phyloP scores from a whole-genome alignment of 2,888 invertebrate species.

The Macrosoma leucophasiata region DNA sequence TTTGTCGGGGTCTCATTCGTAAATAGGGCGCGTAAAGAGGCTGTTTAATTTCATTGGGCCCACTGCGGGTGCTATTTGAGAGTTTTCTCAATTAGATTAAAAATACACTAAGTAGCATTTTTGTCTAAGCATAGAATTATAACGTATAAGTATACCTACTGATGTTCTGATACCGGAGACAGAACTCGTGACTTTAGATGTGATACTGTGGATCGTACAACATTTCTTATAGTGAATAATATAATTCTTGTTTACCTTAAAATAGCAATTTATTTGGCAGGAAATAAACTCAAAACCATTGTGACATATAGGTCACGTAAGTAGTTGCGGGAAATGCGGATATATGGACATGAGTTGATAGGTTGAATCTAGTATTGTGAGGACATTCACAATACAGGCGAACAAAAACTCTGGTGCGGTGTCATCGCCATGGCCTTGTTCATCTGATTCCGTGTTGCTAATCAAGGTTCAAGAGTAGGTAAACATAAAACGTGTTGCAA shows the following conservation, averaged over 20 bases:
- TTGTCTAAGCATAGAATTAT: not conserved
- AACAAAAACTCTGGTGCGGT: slow-evolving; percentile 41
- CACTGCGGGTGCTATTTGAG: too few relatives aligned
- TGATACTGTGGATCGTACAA: not conserved
- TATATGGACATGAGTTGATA: slow-evolving; percentile 13
- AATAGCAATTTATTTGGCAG: too few relatives aligned
- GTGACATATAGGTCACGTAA: not conserved
- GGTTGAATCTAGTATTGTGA: slow-evolving; percentile 24
- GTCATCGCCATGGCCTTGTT: slow-evolving; percentile 50
- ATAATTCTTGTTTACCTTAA: slow-evolving; percentile 3
- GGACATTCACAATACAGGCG: slow-evolving; percentile 25
- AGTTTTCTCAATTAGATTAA: too few relatives aligned
- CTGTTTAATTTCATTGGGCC: too few relatives aligned
- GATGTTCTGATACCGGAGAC: not conserved
- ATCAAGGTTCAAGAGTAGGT: too few relatives aligned
- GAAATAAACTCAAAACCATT: too few relatives aligned
- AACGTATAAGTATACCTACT: not conserved
- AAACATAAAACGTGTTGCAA: too few relatives aligned
- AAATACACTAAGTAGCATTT: too few relatives aligned
- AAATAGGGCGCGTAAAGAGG: too few relatives aligned
- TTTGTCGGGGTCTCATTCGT: too few relatives aligned
- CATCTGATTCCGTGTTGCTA: slow-evolving; percentile 47
- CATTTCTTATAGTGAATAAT: not conserved
- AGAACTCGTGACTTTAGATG: slow-evolving; percentile 10
- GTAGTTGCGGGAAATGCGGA: slow-evolving; percentile 13